Percentiles rank a stretch among this genome's conserved stretches.
Evolutionary conservation across 2,797 vertebrate species (phyloP).

Genomic region (Neopelma chrysocephalum): DNA sequence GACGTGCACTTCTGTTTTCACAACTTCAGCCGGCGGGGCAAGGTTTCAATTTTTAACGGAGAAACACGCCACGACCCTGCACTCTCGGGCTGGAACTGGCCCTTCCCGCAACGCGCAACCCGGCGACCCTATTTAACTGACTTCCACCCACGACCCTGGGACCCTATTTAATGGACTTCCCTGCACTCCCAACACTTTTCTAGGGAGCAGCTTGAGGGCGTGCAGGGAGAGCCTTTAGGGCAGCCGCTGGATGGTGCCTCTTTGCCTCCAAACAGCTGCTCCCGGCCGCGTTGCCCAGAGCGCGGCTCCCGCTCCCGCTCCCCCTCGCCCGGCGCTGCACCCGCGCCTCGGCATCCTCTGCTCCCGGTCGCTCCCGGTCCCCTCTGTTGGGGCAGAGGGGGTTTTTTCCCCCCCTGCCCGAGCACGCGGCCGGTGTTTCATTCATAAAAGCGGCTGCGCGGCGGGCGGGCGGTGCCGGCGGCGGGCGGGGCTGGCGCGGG

Average conservation of each 20-base stretch:
- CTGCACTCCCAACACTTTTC: not conserved
- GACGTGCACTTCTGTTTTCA: not conserved
- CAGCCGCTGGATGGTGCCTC: not conserved
- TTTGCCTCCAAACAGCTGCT: not conserved
- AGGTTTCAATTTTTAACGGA: not conserved
- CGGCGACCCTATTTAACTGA: not conserved
- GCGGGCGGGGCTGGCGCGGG: not conserved
- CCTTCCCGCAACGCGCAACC: rapidly evolving
- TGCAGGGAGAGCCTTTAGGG: not conserved
- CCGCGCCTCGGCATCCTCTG: not conserved
- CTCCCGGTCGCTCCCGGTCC: not conserved
- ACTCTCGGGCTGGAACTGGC: rapidly evolving
- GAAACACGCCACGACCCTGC: rapidly evolving
- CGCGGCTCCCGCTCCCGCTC: not conserved
- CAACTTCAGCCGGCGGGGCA: not conserved
- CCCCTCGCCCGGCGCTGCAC: not conserved
- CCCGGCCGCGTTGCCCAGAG: not conserved
- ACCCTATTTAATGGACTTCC: not conserved
- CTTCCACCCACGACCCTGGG: rapidly evolving
- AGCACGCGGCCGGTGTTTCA: constrained; percentile 63
- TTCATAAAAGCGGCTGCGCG: constrained; percentile 57
- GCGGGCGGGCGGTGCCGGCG: not conserved
- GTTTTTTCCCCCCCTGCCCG: not conserved
- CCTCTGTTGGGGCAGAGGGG: not conserved
- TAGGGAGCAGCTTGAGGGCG: not conserved